A percentile compares a stretch with the other conserved stretches of the same genome.
Conservation (phyloP, 2,797 vertebrate genomes). For the Staurois parvus region DNA sequence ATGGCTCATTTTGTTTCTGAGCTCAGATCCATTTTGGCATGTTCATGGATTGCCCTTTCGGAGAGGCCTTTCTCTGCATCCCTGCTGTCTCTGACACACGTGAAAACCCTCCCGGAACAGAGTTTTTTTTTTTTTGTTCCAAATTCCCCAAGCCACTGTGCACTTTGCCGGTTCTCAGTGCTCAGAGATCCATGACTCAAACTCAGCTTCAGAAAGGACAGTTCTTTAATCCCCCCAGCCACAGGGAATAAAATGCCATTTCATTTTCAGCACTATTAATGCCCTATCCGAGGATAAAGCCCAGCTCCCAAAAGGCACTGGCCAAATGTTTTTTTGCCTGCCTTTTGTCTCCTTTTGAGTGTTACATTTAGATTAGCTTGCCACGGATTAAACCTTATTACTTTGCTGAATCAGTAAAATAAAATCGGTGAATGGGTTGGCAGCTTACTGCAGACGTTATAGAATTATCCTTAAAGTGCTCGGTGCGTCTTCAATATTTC, state of each 20-base stretch:
- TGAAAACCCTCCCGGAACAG: slow-evolving; percentile 21
- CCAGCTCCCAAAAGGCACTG: slow-evolving; percentile 73
- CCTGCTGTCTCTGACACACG: background rate
- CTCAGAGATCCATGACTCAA: slow-evolving; percentile 78
- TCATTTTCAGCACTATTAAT: slow-evolving; percentile 77
- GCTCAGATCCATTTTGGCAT: background rate
- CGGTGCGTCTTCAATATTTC: background rate
- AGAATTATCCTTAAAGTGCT: slow-evolving; percentile 65
- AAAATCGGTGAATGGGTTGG: slow-evolving; percentile 70
- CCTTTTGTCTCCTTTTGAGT: slow-evolving; percentile 78
- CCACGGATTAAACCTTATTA: slow-evolving; percentile 79
- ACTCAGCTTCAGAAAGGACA: slow-evolving; percentile 73
- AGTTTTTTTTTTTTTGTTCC: background rate
- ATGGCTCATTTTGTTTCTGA: background rate
- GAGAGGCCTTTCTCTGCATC: background rate
- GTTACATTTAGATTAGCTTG: slow-evolving; percentile 81
- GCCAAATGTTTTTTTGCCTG: slow-evolving; percentile 68
- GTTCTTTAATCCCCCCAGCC: slow-evolving; percentile 76
- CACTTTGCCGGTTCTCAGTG: slow-evolving; percentile 72
- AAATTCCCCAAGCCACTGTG: slow-evolving; percentile 3
- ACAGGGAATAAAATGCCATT: slow-evolving; percentile 76
- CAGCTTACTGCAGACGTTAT: slow-evolving; percentile 68
- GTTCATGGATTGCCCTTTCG: background rate
- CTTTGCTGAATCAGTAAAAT: slow-evolving; percentile 72
- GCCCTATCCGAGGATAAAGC: slow-evolving; percentile 76